Base-by-base conservation (phyloP, 2,888 invertebrate genomes). In the Athripsodes cinereus region DNA sequence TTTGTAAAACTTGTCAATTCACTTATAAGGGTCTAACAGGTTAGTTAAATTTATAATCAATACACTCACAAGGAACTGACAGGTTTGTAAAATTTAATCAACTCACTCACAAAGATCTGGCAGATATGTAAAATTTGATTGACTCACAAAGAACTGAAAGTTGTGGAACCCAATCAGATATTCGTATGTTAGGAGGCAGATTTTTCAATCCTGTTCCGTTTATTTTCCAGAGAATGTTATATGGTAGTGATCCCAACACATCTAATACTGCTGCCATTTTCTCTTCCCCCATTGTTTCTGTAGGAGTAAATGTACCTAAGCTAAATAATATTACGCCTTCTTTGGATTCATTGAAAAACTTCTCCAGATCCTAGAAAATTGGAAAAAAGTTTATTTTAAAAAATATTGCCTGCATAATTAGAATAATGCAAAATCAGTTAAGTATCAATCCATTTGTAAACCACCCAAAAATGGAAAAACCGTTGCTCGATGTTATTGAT, bases 251-350 rank as follows among this genome's bases (percentile, higher is more conserved):
- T 0, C 77, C 75, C 60, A 83, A 74, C 2, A 75, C 80, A 22
- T 71, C 69, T 62, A 82, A 74, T 63, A 83, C 75, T 53, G 71
- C 72, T 57, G 73, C 69, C 48, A 81, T 65, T 63, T 70, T 75
- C 11, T 74, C 70, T 44, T 69, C 69, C 1, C 80, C 74, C 62
- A 82, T 78, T 0, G 78, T 76, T 67, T 81, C 81, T 34, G 79
- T 78, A 19, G 74, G 69, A 1, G 83, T 72, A 75, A 81, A 79
- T 5, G 82, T 82, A 11, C 83, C 83, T 65, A 82, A 79, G 62
- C 80, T 81, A 72, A 82, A 79, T 66, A 79, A 82, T 56, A 83
- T 77, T 20, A 81, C 74, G 10, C 81, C 81, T 56, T 80, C 74
- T 18, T 68, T 66, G 0, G 78, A 74, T 26, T 71, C 71, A 64